Conservation (phyloP, 2,888 invertebrate species). For the Leptothorax acervorum region DNA sequence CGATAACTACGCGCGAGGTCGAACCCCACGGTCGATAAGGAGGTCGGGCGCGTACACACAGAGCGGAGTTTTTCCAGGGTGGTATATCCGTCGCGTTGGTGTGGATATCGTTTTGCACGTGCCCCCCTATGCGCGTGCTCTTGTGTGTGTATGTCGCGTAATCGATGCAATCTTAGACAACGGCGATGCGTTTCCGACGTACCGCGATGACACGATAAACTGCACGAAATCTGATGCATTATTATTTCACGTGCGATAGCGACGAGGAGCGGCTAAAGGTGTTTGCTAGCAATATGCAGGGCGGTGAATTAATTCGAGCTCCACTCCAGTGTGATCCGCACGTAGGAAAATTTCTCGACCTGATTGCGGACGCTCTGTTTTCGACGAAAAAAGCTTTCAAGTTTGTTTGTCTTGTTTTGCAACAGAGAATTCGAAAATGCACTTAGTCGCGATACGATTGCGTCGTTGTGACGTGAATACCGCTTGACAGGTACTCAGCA, state of each 20-base stretch:
- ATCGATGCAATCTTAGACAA: conserved; percentile 69
- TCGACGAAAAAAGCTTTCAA: background rate
- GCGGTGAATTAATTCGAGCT: background rate
- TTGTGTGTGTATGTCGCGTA: conserved; percentile 45
- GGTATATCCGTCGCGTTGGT: conserved; percentile 55
- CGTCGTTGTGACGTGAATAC: conserved; percentile 59
- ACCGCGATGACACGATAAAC: conserved; percentile 62
- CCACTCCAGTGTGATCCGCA: background rate
- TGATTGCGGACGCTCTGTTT: background rate
- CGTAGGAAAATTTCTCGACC: background rate
- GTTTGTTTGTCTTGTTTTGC: background rate
- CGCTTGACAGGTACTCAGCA: conserved; percentile 67
- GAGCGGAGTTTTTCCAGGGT: conserved; percentile 62
- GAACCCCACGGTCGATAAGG: conserved; percentile 81
- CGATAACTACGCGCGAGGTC: conserved; percentile 77
- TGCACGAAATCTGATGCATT: conserved; percentile 54
- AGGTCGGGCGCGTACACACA: conserved; percentile 72
- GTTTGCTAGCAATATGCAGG: conserved; percentile 16
- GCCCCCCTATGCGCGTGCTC: background rate
- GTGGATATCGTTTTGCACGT: conserved; percentile 54
- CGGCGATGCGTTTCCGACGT: conserved; percentile 70
- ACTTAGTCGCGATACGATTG: conserved; percentile 57
- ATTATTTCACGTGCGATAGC: conserved; percentile 59
- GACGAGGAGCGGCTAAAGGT: conserved; percentile 21
- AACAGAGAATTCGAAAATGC: conserved; percentile 3